These are phyloP conservation scores for Drosophila sordidula DNA, from an alignment of 2,888 invertebrate genomes.

Conservation along the genomic window DNA sequence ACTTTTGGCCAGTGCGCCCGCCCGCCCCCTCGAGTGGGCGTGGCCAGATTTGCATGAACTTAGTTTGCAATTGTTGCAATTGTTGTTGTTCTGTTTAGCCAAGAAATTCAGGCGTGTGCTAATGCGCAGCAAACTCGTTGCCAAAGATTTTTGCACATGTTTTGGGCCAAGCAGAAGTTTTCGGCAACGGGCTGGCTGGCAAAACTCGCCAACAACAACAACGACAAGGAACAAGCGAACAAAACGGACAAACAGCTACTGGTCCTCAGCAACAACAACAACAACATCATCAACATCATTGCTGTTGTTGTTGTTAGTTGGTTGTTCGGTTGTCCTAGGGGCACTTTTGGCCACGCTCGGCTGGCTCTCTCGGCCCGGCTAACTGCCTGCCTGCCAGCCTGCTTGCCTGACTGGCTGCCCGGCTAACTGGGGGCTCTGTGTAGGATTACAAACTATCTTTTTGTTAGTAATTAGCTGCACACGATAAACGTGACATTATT, in stretches of 20 bases:
- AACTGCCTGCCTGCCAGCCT: constrained; percentile 26
- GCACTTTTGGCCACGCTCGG: constrained; percentile 78
- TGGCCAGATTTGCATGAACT: constrained; percentile 49
- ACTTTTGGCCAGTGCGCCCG: constrained; percentile 12
- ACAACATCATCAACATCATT: constrained; percentile 14
- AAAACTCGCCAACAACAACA: constrained; percentile 43
- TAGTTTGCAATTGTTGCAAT: constrained; percentile 25
- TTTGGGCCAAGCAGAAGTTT: constrained; percentile 66
- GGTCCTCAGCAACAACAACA: constrained; percentile 49
- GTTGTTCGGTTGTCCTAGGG: constrained; percentile 64
- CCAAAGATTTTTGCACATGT: constrained; percentile 76
- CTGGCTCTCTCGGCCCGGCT: constrained; percentile 50
- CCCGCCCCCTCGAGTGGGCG: constrained; percentile 25
- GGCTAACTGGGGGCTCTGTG: constrained; percentile 49
- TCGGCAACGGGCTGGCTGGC: constrained; percentile 37
- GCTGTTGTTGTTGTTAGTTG: constrained; percentile 32
- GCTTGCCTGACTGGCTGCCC: constrained; percentile 35
- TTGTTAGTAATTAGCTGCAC: constrained; percentile 81
- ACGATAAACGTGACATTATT: constrained; percentile 81
- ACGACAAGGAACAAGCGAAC: constrained; percentile 45
- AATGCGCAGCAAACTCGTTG: constrained; percentile 68
- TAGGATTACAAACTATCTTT: constrained; percentile 81
- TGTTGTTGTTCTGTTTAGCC: constrained; percentile 41
- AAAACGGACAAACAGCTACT: constrained; percentile 58
- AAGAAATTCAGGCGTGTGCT: constrained; percentile 77